phyloP scores from a whole-genome alignment of 2,888 invertebrate genomes.

The Saturnia pavonia region DNA sequence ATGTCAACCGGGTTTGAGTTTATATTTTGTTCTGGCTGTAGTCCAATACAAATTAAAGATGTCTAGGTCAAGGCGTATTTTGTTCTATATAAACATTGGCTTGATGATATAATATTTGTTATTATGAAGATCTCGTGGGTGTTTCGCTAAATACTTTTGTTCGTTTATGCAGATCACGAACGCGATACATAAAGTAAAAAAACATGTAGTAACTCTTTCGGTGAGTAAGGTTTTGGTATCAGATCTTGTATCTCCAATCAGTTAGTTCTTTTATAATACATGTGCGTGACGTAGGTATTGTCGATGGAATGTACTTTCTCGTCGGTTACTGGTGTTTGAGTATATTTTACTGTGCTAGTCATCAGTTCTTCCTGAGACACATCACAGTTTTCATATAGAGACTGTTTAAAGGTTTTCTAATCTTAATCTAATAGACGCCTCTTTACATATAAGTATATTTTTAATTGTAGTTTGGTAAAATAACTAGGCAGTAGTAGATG shows the following conservation, averaged over 20 bases:
- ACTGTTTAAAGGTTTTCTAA: too few species aligned
- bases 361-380: background rate
- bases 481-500: too few species aligned
- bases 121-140: background rate
- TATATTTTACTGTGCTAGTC: background rate
- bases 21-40: conserved; percentile 5
- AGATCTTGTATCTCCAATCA: background rate
- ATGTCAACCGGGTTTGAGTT: background rate
- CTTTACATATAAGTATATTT: too few species aligned
- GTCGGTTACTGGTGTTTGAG: background rate
- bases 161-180: background rate
- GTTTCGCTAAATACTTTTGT: background rate
- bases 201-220: background rate
- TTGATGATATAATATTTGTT: conserved; percentile 1
- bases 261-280: background rate
- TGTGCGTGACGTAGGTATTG: background rate
- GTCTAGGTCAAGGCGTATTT: conserved; percentile 11
- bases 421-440: too few species aligned
- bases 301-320: background rate
- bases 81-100: background rate
- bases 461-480: too few species aligned
- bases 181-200: background rate
- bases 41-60: background rate
- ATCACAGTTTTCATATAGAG: background rate
- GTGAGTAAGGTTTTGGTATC: background rate